Percentiles rank a stretch among this genome's conserved stretches.
Conservation (phyloP, 2,797 vertebrate species). For the Otolemur crassicaudatus region DNA sequence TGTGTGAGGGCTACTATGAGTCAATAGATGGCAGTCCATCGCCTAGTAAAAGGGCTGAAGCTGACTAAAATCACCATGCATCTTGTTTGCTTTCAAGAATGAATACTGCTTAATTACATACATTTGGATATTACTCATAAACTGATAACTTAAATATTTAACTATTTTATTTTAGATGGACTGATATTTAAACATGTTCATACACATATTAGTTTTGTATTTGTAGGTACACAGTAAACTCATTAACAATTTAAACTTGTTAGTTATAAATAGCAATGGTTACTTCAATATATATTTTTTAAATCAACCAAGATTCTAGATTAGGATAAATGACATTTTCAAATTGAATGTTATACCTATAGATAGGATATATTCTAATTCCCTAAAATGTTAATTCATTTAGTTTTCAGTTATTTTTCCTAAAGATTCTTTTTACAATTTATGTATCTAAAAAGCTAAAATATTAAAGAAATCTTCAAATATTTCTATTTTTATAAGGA, state of each 20-base stretch:
- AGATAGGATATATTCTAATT: constrained; percentile 22
- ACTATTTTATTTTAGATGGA: constrained; percentile 51
- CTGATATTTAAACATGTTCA: neutral
- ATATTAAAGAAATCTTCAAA: constrained; percentile 61
- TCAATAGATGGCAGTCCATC: constrained; percentile 91
- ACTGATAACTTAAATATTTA: constrained; percentile 49
- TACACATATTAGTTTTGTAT: constrained; percentile 17
- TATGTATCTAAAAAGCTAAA: constrained; percentile 35
- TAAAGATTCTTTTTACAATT: neutral
- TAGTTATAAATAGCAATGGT: constrained; percentile 45
- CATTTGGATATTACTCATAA: constrained; percentile 59
- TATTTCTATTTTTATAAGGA: constrained; percentile 21
- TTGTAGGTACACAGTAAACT: constrained; percentile 31
- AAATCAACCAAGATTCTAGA: constrained; percentile 59
- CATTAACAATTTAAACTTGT: constrained; percentile 59
- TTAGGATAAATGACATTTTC: constrained; percentile 18
- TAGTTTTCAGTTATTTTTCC: neutral
- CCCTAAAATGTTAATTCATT: neutral
- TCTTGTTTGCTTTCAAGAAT: constrained; percentile 69
- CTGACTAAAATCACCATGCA: constrained; percentile 77
- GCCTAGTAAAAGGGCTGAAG: constrained; percentile 84
- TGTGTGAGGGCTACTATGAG: constrained; percentile 81
- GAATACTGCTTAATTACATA: constrained; percentile 79
- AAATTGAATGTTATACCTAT: constrained; percentile 31
- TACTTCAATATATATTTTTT: constrained; percentile 56